Evolutionary conservation across 2,888 invertebrate species (phyloP), one percentile per base, ranked within the genome.

Genomic region (Melanotus villosus): DNA sequence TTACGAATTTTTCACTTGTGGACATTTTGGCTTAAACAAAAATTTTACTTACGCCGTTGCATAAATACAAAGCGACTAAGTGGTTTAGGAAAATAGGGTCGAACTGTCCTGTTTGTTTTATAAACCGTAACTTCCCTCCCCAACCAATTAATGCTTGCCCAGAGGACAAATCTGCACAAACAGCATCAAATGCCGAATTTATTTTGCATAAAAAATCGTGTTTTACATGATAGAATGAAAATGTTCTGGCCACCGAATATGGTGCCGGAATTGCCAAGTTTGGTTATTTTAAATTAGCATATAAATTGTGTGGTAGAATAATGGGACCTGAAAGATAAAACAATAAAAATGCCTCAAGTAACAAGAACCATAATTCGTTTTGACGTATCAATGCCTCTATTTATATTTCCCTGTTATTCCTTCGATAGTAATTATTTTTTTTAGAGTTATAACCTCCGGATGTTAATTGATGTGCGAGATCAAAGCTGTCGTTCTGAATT

Each of bases 211-310:
- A 68, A 68, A 68, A 68, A 68, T 23, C 56, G 16, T 64, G 58
- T 68, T 57, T 14, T 50, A 52, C 63, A 45, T 63, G 38, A 64
- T 58, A 47, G 50, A 59, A 64, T 68, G 68, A 58, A 68, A 63
- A 57, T 59, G 68, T 58, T 57, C 38, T 59, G 63, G 57, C 63
- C 30, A 57, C 52, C 50, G 62, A 64, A 68, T 58, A 68, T 57
- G 50, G 38, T 9, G 34, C 30, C 57, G 47, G 50, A 63, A 59
- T 64, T 63, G 50, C 68, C 36, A 68, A 64, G 45, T 68, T 68
- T 64, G 59, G 60, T 66, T 68, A 64, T 62, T 63, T 63, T 68
- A 58, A 50, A 68, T 68, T 68, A 52, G 68, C 68, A 68, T 68
- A 68, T 68, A 68, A 64, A 68, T 68, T 68, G 64, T 52, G 32